These are phyloP conservation scores for Lepidochrysops patricia DNA, from an alignment of 2,888 invertebrate species.

Conservation along the genomic window DNA sequence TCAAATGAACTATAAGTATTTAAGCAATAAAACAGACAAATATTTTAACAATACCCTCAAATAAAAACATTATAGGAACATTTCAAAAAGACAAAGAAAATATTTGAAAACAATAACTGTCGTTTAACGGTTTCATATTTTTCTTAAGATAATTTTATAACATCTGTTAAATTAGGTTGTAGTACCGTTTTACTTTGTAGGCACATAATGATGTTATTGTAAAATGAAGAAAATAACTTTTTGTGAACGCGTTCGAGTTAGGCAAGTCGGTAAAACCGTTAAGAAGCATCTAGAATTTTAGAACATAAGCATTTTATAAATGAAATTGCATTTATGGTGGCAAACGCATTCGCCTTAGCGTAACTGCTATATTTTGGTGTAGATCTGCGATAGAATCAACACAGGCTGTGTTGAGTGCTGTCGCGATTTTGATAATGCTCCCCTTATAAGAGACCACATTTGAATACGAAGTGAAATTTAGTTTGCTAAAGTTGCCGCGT, in stretches of 20 bases:
- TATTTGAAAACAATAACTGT: neutral
- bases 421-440: conserved; percentile 60
- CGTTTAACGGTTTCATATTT: neutral
- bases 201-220: neutral
- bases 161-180: neutral
- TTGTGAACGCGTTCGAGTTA: neutral
- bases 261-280: neutral
- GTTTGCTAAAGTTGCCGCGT: conserved; percentile 55
- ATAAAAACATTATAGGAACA: neutral
- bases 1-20: neutral
- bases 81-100: neutral
- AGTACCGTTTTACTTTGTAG: neutral
- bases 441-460: conserved; percentile 46
- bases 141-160: neutral
- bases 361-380: conserved; percentile 38
- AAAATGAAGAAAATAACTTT: neutral
- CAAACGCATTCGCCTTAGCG: conserved; percentile 26
- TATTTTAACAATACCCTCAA: neutral
- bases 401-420: conserved; percentile 53
- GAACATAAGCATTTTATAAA: neutral
- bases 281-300: neutral
- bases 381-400: conserved; percentile 71
- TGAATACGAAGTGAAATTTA: conserved; percentile 64
- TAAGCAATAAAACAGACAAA: neutral
- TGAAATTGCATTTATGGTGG: neutral